Conservation (phyloP, 2,888 invertebrate genomes). For the Taenaris catops region DNA sequence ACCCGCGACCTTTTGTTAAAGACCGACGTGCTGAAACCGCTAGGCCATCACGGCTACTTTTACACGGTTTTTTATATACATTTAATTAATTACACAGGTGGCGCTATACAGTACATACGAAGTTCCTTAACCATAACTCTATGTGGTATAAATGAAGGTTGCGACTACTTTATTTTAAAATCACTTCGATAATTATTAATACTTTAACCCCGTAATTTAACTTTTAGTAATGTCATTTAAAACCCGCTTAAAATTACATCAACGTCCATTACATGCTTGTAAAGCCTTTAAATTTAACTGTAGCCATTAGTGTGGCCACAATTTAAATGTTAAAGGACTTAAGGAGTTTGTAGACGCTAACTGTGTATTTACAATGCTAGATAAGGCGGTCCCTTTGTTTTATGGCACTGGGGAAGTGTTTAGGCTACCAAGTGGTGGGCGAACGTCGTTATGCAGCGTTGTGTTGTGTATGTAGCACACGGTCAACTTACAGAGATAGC, state of each 20-base stretch:
- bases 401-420: conserved; percentile 63
- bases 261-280: conserved; percentile 16
- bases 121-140: too few species aligned
- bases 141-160: too few species aligned
- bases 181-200: too few species aligned
- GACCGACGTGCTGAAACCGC: too few species aligned
- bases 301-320: conserved; percentile 19
- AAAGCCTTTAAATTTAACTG: conserved; percentile 19
- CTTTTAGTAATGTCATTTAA: neutral
- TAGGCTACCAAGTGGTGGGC: conserved; percentile 35
- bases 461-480: conserved; percentile 26
- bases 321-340: conserved; percentile 23
- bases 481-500: neutral
- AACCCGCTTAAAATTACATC: conserved; percentile 12
- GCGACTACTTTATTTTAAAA: too few species aligned
- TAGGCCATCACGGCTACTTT: too few species aligned
- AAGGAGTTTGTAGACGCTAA: conserved; percentile 29
- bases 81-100: too few species aligned
- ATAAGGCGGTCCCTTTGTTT: conserved; percentile 64
- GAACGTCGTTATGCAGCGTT: conserved; percentile 50
- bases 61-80: too few species aligned
- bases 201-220: too few species aligned
- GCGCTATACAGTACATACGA: too few species aligned
- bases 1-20: too few species aligned
- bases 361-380: conserved; percentile 56